Conservation (phyloP, 2,888 invertebrate genomes). For the Eristalis intricaria region DNA sequence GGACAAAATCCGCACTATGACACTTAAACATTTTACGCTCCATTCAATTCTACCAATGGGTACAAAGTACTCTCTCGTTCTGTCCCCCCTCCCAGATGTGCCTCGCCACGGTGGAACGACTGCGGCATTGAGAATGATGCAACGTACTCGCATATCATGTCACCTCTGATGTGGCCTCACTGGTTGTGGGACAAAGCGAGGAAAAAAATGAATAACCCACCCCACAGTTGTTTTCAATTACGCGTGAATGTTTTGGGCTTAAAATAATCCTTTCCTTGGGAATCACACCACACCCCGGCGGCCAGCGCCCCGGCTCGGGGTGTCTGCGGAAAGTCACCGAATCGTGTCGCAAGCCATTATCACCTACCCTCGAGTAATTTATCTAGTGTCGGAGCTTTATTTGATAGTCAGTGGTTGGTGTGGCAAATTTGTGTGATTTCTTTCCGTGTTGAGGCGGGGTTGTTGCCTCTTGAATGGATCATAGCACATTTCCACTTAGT, state of each 20-base stretch:
- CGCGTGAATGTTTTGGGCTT: slow-evolving; percentile 68
- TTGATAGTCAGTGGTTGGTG: slow-evolving; percentile 54
- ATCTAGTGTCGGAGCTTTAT: slow-evolving; percentile 48
- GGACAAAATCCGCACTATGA: slow-evolving; percentile 69
- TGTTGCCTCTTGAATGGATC: not conserved
- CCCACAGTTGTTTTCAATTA: slow-evolving; percentile 55
- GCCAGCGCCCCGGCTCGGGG: no score
- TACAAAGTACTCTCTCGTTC: slow-evolving; percentile 49
- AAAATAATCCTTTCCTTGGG: slow-evolving; percentile 67
- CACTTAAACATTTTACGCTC: slow-evolving; percentile 71
- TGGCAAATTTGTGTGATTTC: slow-evolving; percentile 12
- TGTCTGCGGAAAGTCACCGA: slow-evolving; percentile 57
- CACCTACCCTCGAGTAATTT: slow-evolving; percentile 71
- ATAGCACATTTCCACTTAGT: not conserved
- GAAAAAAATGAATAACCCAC: not conserved
- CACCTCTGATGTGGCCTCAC: slow-evolving; percentile 27
- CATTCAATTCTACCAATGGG: slow-evolving; percentile 68
- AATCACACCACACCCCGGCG: not conserved
- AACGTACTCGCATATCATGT: slow-evolving; percentile 25
- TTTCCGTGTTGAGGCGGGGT: not conserved
- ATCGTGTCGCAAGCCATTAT: slow-evolving; percentile 69
- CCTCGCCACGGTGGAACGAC: slow-evolving; percentile 7
- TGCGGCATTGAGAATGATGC: slow-evolving; percentile 61
- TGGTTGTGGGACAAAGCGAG: slow-evolving; percentile 38
- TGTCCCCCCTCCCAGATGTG: not conserved